Conservation (phyloP, 2,888 invertebrate genomes). For the Thymelicus lineola region DNA sequence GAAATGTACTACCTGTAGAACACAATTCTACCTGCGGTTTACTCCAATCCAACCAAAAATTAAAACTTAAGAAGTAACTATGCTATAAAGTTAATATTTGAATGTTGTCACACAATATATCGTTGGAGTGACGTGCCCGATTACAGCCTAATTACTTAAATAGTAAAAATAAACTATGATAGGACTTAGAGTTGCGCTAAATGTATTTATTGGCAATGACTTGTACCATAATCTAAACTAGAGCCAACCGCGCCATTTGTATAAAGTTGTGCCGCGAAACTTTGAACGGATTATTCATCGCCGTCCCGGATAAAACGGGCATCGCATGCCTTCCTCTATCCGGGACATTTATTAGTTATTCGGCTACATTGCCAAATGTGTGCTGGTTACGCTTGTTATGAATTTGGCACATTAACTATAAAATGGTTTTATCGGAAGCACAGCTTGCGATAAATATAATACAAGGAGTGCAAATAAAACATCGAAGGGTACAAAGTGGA, state of each 20-base stretch:
- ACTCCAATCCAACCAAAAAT: too few species aligned
- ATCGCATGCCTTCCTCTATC: slow-evolving; percentile 51
- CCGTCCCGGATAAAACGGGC: slow-evolving; percentile 63
- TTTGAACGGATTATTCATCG: slow-evolving; percentile 76
- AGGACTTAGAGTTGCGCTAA: too few species aligned
- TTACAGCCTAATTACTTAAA: not conserved
- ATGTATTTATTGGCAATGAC: not conserved
- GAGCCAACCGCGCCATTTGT: slow-evolving; percentile 68
- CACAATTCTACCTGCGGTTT: too few species aligned
- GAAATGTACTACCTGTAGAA: too few species aligned
- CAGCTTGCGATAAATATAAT: not conserved
- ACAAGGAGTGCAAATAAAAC: not conserved
- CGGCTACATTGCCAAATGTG: slow-evolving; percentile 28
- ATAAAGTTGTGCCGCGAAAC: slow-evolving; percentile 69
- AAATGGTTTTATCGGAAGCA: not conserved
- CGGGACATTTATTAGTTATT: slow-evolving; percentile 32
- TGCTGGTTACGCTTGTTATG: slow-evolving; percentile 9
- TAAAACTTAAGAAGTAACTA: too few species aligned
- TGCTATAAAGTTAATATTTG: too few species aligned
- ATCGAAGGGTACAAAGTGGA: too few species aligned
- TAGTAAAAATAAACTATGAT: too few species aligned
- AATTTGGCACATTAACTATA: slow-evolving; percentile 3
- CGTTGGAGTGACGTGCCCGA: too few species aligned
- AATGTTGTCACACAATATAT: too few species aligned
- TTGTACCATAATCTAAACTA: slow-evolving; percentile 35